A percentile compares a stretch with the other conserved stretches of the same genome.
Evolutionary conservation across 1,140 invertebrate species (phyloP).

Genomic region (Drosophila insularis): DNA sequence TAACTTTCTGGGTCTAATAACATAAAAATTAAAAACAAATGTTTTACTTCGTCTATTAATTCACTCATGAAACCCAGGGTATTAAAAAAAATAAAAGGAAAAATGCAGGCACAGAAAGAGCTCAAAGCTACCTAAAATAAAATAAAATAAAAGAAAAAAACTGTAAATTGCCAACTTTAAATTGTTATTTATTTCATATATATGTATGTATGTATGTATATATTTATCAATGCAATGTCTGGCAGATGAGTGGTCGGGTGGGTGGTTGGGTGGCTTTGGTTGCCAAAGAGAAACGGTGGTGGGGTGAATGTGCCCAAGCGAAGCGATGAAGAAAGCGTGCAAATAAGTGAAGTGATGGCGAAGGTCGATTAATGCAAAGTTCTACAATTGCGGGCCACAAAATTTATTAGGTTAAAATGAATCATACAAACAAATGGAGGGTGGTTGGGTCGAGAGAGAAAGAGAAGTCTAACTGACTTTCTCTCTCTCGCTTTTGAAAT

Average conservation of each 20-base stretch:
- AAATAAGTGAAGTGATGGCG: slow-evolving; percentile 47
- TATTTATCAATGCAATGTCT: slow-evolving; percentile 16
- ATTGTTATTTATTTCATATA: slow-evolving; percentile 19
- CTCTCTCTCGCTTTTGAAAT: neutral
- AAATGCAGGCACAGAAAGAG: slow-evolving; percentile 19
- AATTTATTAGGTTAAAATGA: slow-evolving; percentile 4
- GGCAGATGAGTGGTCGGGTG: slow-evolving; percentile 22
- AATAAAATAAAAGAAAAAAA: neutral
- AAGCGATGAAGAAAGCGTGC: slow-evolving; percentile 75
- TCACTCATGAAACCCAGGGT: neutral
- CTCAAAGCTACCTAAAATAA: slow-evolving; percentile 25
- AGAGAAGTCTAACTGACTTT: neutral
- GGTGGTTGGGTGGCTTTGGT: too few species aligned
- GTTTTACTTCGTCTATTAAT: too few species aligned
- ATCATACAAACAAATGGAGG: neutral
- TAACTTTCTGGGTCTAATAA: too few species aligned
- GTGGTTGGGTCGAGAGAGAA: neutral
- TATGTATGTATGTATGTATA: neutral
- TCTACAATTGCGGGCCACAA: slow-evolving; percentile 7
- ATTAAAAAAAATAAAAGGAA: slow-evolving; percentile 26
- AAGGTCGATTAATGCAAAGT: slow-evolving; percentile 56
- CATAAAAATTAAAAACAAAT: too few species aligned
- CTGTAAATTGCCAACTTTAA: slow-evolving; percentile 41
- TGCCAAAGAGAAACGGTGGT: slow-evolving; percentile 7
- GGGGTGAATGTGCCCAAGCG: slow-evolving; percentile 66